phyloP scores from a whole-genome alignment of 2,797 vertebrate genomes.

The Mormyrus proboscirostris region DNA sequence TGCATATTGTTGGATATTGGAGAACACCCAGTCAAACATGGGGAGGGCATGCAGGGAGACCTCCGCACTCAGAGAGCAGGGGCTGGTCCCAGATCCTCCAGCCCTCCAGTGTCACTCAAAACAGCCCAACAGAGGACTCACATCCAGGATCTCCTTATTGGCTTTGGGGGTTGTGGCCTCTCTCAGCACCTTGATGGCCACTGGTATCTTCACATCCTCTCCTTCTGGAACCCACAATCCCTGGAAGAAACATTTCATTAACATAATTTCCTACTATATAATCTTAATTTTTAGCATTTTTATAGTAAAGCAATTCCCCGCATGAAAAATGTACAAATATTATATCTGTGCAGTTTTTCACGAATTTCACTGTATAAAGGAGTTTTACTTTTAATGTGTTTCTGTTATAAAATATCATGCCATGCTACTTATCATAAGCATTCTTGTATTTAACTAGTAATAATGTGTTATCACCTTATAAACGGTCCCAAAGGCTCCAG shows the following conservation, averaged over 20 bases:
- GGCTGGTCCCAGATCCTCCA: neutral
- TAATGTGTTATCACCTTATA: constrained; percentile 66
- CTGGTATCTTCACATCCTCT: constrained; percentile 85
- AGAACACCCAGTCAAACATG: neutral
- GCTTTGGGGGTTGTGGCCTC: constrained; percentile 87
- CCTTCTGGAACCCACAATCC: constrained; percentile 91
- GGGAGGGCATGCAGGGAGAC: neutral
- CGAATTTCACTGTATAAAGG: neutral
- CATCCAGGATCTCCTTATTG: constrained; percentile 90
- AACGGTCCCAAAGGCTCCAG: constrained; percentile 88
- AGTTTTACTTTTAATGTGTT: neutral
- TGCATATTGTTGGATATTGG: neutral
- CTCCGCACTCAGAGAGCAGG: neutral
- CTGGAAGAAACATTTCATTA: constrained; percentile 48
- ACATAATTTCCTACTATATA: neutral
- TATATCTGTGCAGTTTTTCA: neutral
- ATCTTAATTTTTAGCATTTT: neutral
- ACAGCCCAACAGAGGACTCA: constrained; percentile 51
- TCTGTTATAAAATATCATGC: neutral
- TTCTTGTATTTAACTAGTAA: neutral
- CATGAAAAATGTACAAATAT: neutral
- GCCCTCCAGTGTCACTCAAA: neutral
- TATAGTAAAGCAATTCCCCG: neutral
- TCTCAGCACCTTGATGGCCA: constrained; percentile 89
- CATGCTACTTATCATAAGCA: neutral